Evolutionary conservation across 2,888 invertebrate species (phyloP).

Genomic region (Hoplodrina ambigua): DNA sequence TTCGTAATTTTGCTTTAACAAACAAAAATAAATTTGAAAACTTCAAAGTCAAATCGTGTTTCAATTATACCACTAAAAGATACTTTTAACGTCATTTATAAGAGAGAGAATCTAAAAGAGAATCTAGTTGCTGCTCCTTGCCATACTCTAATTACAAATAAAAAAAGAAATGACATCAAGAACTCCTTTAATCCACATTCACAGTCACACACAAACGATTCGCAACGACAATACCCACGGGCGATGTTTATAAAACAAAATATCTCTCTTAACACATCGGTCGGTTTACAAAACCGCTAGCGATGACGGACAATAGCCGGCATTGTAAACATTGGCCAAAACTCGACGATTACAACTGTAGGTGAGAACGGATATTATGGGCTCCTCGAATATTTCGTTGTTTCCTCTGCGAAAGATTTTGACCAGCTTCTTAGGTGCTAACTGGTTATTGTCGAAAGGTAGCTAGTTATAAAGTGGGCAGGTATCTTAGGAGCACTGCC

Average conservation of each 20-base stretch:
- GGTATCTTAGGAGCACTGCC: conserved; percentile 30
- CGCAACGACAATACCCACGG: conserved; percentile 41
- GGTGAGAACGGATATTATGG: conserved; percentile 56
- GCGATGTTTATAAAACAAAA: conserved; percentile 61
- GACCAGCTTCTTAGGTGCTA: conserved; percentile 24
- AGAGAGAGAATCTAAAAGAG: no score
- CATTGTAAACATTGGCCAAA: conserved; percentile 64
- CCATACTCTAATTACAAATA: no score
- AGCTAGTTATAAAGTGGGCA: conserved; percentile 16
- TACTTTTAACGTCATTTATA: no score
- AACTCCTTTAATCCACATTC: neutral
- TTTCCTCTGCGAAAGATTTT: conserved; percentile 57
- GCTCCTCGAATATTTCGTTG: conserved; percentile 46
- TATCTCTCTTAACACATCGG: conserved; percentile 57
- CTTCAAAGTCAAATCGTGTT: no score
- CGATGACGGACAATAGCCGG: conserved; percentile 71
- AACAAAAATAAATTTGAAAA: no score
- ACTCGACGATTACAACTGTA: conserved; percentile 47
- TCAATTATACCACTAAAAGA: no score
- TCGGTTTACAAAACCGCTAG: conserved; percentile 56
- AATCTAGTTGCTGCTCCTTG: no score
- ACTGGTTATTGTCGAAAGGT: conserved; percentile 30
- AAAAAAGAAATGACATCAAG: neutral
- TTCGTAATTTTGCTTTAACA: no score
- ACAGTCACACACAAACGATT: conserved; percentile 30